Base-by-base conservation (phyloP, 1,140 invertebrate species). In the Agrypnia vestita region DNA sequence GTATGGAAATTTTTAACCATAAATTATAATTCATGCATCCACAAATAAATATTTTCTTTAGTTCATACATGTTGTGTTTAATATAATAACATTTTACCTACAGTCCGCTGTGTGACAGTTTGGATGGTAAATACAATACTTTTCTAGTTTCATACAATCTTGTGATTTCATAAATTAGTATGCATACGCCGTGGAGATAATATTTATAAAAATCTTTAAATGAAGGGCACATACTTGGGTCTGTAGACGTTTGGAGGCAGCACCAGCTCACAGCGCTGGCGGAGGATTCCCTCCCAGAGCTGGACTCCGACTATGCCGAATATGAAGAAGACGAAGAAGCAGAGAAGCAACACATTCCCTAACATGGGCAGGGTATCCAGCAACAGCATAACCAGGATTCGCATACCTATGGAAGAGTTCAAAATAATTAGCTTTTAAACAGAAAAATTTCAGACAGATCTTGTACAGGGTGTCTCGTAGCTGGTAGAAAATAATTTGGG, bases 311-410 rank as follows among this genome's bases (percentile, higher is more conserved):
- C 96, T 85, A 99, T 99, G 61, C 99, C 98, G 87, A 99, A 99
- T 86, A 99, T 99, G 92, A 99, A 99, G 93, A 99, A 99, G 51
- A 99, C 98, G 91, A 99, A 99, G 92, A 99, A 99, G 90, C 98
- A 99, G 53, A 99, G 91, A 53, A 99, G 92, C 73, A 99, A 91
- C 43, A 99, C 99, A 89, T 99, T 99, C 67, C 98, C 98, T 84
- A 99, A 89, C 98, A 99, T 99, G 0, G 98, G 98, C 77, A 99
- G 91, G 1, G 98, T 99, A 88, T 99, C 98, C 84, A 99, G 91
- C n/a, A 99, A 92, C 46, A 99, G 90, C 97, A 99, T 99, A 82
- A 99, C 98, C 85, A 99, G 90, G 84, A 99, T 99, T 80, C 98
- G 92, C 97, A 99, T 99, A 92, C 97, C 97, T 99, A 90, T 83